Conservation (phyloP, 1,140 invertebrate genomes). For the Paralvinella palmiformis region DNA sequence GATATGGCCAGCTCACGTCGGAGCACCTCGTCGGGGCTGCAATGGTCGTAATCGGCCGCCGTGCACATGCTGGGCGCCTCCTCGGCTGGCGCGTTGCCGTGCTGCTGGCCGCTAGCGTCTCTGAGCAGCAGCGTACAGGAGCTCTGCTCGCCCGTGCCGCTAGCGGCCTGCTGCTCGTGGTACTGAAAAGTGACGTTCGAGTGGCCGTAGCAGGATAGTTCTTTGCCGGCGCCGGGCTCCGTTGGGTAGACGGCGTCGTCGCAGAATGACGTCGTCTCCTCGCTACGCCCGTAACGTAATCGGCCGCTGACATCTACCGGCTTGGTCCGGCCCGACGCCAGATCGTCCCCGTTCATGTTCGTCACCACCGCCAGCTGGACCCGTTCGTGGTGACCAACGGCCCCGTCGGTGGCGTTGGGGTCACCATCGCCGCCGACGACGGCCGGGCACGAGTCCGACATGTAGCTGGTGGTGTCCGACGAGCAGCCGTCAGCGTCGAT, state of each 20-base stretch:
- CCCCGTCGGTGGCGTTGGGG: not conserved
- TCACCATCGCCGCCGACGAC: not conserved
- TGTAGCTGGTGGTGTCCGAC: not conserved
- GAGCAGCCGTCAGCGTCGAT: not conserved
- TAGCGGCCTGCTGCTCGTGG: not conserved
- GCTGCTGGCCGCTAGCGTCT: not conserved
- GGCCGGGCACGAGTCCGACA: not conserved
- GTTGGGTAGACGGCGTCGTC: no score
- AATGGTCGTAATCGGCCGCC: not conserved
- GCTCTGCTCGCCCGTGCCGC: not conserved
- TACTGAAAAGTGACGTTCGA: not conserved
- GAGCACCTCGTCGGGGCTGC: not conserved
- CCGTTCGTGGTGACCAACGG: not conserved
- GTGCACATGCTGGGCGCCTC: not conserved
- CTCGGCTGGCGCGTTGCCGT: not conserved
- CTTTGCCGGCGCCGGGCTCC: not conserved
- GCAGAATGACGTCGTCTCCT: not conserved
- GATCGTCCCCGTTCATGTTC: no score
- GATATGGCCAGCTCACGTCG: not conserved
- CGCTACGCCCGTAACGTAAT: no score
- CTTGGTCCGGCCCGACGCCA: not conserved
- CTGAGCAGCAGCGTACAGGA: slow-evolving; percentile 8
- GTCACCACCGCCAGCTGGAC: slow-evolving; percentile 2
- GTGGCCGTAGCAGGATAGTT: not conserved
- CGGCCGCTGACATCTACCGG: not conserved